Percentiles rank a stretch among this genome's conserved stretches.
These are phyloP conservation scores for Poecilia velifera DNA, from an alignment of 2,797 vertebrate genomes.

Conservation along the genomic window DNA sequence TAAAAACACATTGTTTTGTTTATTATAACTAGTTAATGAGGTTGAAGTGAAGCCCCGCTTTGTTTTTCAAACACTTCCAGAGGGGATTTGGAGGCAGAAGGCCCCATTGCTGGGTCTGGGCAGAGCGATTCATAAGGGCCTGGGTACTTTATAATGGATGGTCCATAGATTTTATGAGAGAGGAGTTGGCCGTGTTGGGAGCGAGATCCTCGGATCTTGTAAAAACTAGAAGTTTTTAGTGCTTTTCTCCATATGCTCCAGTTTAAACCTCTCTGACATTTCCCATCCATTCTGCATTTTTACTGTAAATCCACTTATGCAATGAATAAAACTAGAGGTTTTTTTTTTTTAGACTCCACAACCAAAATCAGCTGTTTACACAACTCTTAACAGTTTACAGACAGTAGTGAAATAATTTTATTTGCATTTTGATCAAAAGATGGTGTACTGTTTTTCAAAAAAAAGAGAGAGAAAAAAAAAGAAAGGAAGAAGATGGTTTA, in stretches of 20 bases:
- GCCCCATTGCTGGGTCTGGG: conserved; percentile 50
- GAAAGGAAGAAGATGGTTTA: conserved; percentile 5
- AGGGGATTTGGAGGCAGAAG: conserved; percentile 64
- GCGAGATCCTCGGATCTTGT: conserved; percentile 70
- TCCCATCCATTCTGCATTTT: conserved; percentile 20
- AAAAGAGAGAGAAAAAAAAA: conserved; percentile 2
- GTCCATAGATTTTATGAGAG: conserved; percentile 76
- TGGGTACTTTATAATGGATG: conserved; percentile 72
- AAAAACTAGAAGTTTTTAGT: conserved; percentile 68
- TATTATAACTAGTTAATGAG: conserved; percentile 81
- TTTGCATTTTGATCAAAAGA: conserved; percentile 13
- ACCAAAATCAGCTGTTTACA: conserved; percentile 23
- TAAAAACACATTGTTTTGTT: conserved; percentile 81
- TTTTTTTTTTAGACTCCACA: conserved; percentile 33
- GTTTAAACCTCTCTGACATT: conserved; percentile 32
- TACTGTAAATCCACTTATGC: conserved; percentile 22
- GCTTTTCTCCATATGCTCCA: conserved; percentile 66
- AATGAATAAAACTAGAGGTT: conserved; percentile 19
- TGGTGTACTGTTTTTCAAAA: conserved; percentile 25
- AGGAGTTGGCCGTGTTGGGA: conserved; percentile 68
- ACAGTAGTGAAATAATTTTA: neutral
- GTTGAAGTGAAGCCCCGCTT: conserved; percentile 72
- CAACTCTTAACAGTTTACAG: conserved; percentile 23
- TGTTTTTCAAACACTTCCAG: conserved; percentile 76
- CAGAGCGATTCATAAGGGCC: conserved; percentile 57